Percentiles rank a stretch among this genome's conserved stretches.
These are phyloP conservation scores for Hydrozoanthus tunicans DNA, from an alignment of 64 coral and sea anemone genomes.

Conservation along the genomic window DNA sequence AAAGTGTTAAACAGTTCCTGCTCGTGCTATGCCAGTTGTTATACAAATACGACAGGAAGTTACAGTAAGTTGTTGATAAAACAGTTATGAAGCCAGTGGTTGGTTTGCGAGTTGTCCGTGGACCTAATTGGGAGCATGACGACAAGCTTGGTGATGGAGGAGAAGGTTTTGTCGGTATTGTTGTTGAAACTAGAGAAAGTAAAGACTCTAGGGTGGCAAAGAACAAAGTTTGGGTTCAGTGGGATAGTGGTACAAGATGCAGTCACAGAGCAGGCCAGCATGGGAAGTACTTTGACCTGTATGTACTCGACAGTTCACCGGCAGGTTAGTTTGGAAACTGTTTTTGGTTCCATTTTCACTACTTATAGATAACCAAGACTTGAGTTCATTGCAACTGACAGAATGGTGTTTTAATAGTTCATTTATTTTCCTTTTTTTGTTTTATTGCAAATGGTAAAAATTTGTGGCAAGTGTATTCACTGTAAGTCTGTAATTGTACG, in stretches of 20 bases:
- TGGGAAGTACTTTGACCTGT: conserved; percentile 1
- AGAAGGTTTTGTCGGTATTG: background rate
- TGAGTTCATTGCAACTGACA: too few species aligned
- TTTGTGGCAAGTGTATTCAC: too few species aligned
- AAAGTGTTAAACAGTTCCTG: too few species aligned
- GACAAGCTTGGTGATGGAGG: background rate
- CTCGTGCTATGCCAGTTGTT: too few species aligned
- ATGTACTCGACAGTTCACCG: background rate
- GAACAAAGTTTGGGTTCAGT: background rate
- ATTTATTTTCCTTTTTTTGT: too few species aligned
- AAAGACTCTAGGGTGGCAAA: background rate
- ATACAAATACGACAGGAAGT: too few species aligned
- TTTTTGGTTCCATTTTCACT: too few species aligned
- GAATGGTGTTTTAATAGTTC: too few species aligned
- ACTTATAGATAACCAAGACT: too few species aligned
- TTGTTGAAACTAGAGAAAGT: background rate
- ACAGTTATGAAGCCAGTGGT: background rate
- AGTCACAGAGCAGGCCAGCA: background rate
- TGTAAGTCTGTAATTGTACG: too few species aligned
- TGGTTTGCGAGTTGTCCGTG: background rate
- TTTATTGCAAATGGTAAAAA: too few species aligned
- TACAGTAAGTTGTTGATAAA: too few species aligned
- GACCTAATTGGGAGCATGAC: background rate
- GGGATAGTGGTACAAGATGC: background rate
- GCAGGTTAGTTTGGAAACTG: background rate